Conservation (phyloP, 35 echinoderm and acorn worm genomes). For the Lytechinus pictus region DNA sequence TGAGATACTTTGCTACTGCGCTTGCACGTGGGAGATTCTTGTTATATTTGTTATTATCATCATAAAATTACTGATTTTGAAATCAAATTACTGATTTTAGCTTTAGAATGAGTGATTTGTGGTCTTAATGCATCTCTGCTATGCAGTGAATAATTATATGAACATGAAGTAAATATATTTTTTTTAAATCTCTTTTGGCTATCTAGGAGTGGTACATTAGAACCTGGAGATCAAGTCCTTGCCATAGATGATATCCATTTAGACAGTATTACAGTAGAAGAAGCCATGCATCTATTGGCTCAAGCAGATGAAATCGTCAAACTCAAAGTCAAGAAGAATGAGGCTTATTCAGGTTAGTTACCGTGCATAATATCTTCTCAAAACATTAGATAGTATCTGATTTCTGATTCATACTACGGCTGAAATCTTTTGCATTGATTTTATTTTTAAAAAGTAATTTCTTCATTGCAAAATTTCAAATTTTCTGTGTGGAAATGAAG, state of each 20-base stretch:
- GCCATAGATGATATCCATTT: slow-evolving; percentile 99
- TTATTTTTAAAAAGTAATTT: no score
- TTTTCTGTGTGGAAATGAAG: no score
- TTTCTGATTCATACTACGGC: not conserved
- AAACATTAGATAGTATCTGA: not conserved
- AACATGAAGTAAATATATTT: not conserved
- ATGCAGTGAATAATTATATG: no score
- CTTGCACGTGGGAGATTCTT: no score
- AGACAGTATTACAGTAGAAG: slow-evolving; percentile 88
- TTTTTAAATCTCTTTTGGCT: not conserved
- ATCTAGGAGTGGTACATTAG: slow-evolving; percentile 85
- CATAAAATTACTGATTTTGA: no score
- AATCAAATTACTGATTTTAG: no score
- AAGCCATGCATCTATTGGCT: slow-evolving; percentile 85
- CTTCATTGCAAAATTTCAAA: no score
- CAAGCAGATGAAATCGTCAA: slow-evolving; percentile 99
- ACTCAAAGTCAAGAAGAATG: slow-evolving; percentile 94
- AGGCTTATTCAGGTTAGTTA: slow-evolving; percentile 89
- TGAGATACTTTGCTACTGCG: no score
- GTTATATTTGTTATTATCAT: no score
- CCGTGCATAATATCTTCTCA: not conserved
- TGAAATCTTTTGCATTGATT: no score
- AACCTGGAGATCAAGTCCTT: slow-evolving; percentile 86
- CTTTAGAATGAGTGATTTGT: no score
- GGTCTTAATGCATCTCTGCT: no score